Base-by-base conservation (phyloP, 2,113 vertebrate genomes). In the Xenopus borealis region DNA sequence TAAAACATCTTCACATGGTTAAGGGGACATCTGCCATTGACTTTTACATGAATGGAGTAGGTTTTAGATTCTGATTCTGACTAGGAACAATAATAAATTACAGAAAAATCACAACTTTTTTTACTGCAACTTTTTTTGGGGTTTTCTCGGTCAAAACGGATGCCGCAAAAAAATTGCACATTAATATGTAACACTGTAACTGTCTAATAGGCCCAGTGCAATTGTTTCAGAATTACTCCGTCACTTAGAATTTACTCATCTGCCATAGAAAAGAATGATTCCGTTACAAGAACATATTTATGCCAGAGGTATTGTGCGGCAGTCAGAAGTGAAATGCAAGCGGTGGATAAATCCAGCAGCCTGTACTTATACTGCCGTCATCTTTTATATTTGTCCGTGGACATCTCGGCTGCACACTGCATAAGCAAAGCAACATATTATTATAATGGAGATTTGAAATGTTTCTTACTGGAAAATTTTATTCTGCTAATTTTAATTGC, bases 171-270 rank as follows among this genome's bases (percentile, higher is more conserved):
- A 27, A 27, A 27, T 27, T 27, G 23, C 23, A 2, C 23, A 3
- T 27, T 27, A 27, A 27, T 27, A 27, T 2, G 3, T 27, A 27
- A 27, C 23, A 1, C 23, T 3, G 2, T 27, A 27, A 27, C 46
- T 75, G 19, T 23, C 10, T 69, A 76, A 76, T 64, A 23, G 62
- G 62, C 63, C 66, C 50, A 12, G 23, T 10, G 66, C 19, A 30
- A 45, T 45, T 11, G n/a, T 45, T 44, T 18, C 45, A 16, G 53
- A 30, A 59, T 16, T 70, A 17, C 59, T 50, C 18, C 52, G 19
- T 50, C 40, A 46, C n/a, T 65, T 65, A 10, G 14, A 12, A 14
- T 65, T 18, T 46, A 18, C 4, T 20, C 7, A 61, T 61, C 13
- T 12, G 20, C 27, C 27, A 20, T 10, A 23, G 58, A 61, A 61